Percentiles rank a stretch among this genome's conserved stretches.
phyloP scores from a whole-genome alignment of 1,140 invertebrate species.

The Ostrea denselamellosa region DNA sequence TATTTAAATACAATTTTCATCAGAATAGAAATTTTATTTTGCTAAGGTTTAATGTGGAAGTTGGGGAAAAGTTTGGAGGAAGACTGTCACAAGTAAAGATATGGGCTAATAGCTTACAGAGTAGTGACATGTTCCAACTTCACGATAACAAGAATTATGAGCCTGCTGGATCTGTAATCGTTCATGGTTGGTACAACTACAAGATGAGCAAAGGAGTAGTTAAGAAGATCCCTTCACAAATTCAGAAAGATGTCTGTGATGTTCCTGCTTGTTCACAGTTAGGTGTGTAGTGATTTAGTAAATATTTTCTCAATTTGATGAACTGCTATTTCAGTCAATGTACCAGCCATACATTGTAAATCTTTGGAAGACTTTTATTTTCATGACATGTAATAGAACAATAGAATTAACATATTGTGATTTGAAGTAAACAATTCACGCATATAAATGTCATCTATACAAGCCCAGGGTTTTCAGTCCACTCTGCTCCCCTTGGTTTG shows the following conservation, averaged over 20 bases:
- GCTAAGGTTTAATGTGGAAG: background rate
- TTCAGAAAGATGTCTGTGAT: background rate
- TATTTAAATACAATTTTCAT: no score
- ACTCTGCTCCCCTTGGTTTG: no score
- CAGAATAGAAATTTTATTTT: background rate
- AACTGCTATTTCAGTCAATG: no score
- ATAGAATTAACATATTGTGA: no score
- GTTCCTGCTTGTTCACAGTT: background rate
- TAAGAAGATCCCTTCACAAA: background rate
- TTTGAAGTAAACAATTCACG: no score
- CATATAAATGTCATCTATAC: no score
- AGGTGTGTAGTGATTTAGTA: background rate
- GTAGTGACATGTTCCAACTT: background rate
- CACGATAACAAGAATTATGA: background rate
- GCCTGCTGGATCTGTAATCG: background rate
- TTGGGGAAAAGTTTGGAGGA: slow-evolving; percentile 16
- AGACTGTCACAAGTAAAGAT: background rate
- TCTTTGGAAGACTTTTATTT: no score
- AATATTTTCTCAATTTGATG: no score
- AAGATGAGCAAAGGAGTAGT: background rate
- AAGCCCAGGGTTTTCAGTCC: no score
- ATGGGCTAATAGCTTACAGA: background rate
- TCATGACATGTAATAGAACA: no score
- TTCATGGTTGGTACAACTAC: slow-evolving; percentile 21
- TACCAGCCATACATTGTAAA: no score